Percentiles rank a stretch among this genome's conserved stretches.
Evolutionary conservation across 2,888 invertebrate genomes (phyloP).

Genomic region (Diaperis boleti): DNA sequence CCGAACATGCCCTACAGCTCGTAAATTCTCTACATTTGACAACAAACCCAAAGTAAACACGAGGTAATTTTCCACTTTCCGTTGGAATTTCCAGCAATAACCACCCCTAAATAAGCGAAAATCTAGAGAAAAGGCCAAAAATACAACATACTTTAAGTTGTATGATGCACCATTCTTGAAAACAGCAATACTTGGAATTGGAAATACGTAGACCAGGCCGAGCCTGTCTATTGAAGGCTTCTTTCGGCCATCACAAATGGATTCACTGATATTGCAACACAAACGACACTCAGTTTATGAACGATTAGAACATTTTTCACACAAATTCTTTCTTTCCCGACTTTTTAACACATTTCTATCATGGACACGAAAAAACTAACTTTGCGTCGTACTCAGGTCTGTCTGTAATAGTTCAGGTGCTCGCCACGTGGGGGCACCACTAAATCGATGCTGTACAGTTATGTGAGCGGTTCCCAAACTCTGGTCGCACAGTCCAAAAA

Average conservation of each 20-base stretch:
- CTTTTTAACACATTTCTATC: constrained; percentile 18
- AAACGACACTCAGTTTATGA: not conserved
- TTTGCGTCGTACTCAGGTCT: constrained; percentile 1
- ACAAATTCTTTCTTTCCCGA: constrained; percentile 1
- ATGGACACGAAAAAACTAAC: not conserved
- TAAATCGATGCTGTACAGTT: not conserved
- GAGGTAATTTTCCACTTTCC: constrained; percentile 12
- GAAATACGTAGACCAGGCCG: constrained; percentile 57
- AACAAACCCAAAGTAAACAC: constrained; percentile 31
- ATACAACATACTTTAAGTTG: constrained; percentile 58
- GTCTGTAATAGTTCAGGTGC: not conserved
- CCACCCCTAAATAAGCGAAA: constrained; percentile 5
- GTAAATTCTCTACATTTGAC: constrained; percentile 34
- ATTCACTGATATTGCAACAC: constrained; percentile 10
- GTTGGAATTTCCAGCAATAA: constrained; percentile 38
- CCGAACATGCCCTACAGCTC: constrained; percentile 13
- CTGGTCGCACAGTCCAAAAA: not conserved
- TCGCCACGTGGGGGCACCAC: constrained; percentile 16
- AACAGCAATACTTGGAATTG: constrained; percentile 63
- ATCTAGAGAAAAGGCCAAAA: constrained; percentile 46
- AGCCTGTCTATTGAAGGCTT: constrained; percentile 43
- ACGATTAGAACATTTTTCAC: constrained; percentile 27
- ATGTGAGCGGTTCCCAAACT: not conserved
- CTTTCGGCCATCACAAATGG: constrained; percentile 10
- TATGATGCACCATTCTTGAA: constrained; percentile 62